Evolutionary conservation across 2,113 vertebrate genomes (phyloP).

Genomic region (Colinus virginianus): DNA sequence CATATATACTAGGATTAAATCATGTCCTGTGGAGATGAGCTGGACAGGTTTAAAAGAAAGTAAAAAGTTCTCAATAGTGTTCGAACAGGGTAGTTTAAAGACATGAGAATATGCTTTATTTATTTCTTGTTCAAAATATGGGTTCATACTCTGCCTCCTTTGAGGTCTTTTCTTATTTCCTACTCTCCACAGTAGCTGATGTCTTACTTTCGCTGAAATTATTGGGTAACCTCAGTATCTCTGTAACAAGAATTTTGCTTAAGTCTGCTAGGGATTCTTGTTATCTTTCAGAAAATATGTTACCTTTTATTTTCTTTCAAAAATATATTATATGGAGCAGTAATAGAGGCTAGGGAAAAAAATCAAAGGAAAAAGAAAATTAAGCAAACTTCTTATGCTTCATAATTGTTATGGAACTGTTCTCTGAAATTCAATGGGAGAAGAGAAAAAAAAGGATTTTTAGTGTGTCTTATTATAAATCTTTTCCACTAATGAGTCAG

Average conservation of each 20-base stretch:
- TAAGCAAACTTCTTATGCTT: background rate
- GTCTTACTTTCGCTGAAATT: background rate
- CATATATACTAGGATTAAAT: constrained; percentile 6
- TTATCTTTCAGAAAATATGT: background rate
- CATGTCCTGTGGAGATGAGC: background rate
- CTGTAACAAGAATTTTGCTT: background rate
- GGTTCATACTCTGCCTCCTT: background rate
- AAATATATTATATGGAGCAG: background rate
- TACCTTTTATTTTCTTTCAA: background rate
- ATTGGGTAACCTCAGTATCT: background rate
- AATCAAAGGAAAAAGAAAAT: background rate
- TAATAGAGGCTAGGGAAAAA: background rate
- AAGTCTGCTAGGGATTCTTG: background rate
- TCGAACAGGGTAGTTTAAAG: constrained; percentile 5
- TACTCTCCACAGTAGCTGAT: background rate
- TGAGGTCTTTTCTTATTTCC: background rate
- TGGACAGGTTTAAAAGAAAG: constrained; percentile 28
- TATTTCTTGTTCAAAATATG: constrained; percentile 6
- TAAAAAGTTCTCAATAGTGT: constrained; percentile 18
- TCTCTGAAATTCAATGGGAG: background rate
- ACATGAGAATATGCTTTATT: constrained; percentile 4
- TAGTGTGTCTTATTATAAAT: background rate
- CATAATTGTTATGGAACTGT: background rate
- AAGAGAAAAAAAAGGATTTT: background rate
- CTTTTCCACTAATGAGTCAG: background rate